Conservation (phyloP, 2,113 vertebrate species). For the Channa argus region DNA sequence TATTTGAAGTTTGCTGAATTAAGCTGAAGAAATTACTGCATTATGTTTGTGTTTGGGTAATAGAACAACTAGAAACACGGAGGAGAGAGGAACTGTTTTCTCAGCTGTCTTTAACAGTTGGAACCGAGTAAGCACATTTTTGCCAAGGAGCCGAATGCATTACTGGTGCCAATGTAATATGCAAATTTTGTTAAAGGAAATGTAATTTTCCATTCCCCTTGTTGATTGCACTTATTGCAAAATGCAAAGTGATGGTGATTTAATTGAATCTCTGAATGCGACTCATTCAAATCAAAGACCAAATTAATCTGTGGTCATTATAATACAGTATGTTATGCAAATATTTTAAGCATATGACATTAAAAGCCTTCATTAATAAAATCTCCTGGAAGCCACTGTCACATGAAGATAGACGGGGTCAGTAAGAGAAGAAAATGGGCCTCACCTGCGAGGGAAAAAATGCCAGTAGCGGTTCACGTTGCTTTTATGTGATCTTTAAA, state of each 20-base stretch:
- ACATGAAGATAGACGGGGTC: neutral
- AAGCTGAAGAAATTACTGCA: slow-evolving; percentile 18
- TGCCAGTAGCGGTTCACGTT: slow-evolving; percentile 6
- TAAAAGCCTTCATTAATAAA: slow-evolving; percentile 57
- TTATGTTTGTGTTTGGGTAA: slow-evolving; percentile 19
- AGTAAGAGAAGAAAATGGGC: slow-evolving; percentile 18
- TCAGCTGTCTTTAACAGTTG: slow-evolving; percentile 65
- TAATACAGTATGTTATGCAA: slow-evolving; percentile 66
- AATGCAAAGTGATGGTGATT: slow-evolving; percentile 69
- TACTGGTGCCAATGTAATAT: slow-evolving; percentile 62
- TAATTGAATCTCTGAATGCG: slow-evolving; percentile 72
- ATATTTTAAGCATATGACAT: slow-evolving; percentile 64
- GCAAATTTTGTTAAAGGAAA: slow-evolving; percentile 71
- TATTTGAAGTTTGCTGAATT: slow-evolving; percentile 9
- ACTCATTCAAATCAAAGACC: slow-evolving; percentile 73
- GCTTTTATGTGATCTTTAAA: slow-evolving; percentile 24
- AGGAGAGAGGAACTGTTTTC: slow-evolving; percentile 29
- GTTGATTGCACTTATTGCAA: slow-evolving; percentile 73
- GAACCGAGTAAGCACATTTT: slow-evolving; percentile 50
- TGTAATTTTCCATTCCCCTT: slow-evolving; percentile 63
- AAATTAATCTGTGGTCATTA: slow-evolving; percentile 57
- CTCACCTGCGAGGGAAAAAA: slow-evolving; percentile 34
- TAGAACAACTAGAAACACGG: slow-evolving; percentile 14
- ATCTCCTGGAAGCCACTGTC: slow-evolving; percentile 20
- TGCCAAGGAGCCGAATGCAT: slow-evolving; percentile 60